Evolutionary conservation across 2,888 invertebrate species (phyloP).

Genomic region (Tupiocoris notatus): DNA sequence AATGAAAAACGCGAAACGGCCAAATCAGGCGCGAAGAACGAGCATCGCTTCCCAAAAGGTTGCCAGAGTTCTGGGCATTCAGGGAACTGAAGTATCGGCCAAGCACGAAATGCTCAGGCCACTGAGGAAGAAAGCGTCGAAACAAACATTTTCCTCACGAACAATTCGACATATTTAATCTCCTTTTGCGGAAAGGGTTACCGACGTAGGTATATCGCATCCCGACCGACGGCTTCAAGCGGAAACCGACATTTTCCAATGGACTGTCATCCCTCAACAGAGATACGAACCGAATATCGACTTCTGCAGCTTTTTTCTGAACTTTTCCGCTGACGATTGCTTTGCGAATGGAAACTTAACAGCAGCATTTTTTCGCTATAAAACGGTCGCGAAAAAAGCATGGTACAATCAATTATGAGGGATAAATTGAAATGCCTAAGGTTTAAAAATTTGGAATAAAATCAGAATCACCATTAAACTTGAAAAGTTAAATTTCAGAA

Average conservation of each 20-base stretch:
- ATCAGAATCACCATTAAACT: too few relatives aligned
- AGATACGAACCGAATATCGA: too few relatives aligned
- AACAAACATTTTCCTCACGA: conserved; percentile 39
- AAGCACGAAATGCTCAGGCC: conserved; percentile 2
- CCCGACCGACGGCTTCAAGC: neutral
- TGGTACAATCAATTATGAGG: too few relatives aligned
- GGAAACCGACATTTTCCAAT: neutral
- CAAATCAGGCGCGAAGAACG: conserved; percentile 29
- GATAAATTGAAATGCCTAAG: too few relatives aligned
- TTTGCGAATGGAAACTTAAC: too few relatives aligned
- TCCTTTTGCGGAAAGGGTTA: neutral
- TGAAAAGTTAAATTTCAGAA: too few relatives aligned
- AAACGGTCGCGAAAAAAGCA: too few relatives aligned
- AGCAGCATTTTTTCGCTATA: too few relatives aligned
- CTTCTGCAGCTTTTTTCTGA: too few relatives aligned
- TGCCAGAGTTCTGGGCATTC: neutral
- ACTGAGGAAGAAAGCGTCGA: conserved; percentile 17
- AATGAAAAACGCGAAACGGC: conserved; percentile 23
- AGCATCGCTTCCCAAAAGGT: neutral
- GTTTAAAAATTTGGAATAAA: too few relatives aligned
- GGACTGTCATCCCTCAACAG: neutral
- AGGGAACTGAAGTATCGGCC: neutral
- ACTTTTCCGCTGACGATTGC: too few relatives aligned
- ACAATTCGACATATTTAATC: conserved; percentile 38
- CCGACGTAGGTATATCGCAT: neutral